These are phyloP conservation scores for Dromococcyx pavoninus DNA, from an alignment of 2,797 vertebrate genomes.

Conservation along the genomic window DNA sequence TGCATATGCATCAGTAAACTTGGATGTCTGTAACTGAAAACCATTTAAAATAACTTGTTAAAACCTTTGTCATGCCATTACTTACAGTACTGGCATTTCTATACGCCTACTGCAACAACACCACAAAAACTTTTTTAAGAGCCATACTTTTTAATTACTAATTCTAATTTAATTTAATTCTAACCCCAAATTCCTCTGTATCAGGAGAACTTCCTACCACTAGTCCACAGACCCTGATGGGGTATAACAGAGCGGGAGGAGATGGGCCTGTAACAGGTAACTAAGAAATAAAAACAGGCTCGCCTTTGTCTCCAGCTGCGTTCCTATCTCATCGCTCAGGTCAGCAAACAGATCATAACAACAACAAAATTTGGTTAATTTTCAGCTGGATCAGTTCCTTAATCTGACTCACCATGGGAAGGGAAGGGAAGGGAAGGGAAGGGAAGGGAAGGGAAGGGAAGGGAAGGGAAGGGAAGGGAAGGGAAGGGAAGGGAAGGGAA, in stretches of 20 bases:
- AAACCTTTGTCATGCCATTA: background rate
- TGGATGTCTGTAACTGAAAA: background rate
- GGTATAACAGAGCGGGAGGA: background rate
- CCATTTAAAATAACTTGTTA: background rate
- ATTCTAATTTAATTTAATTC: background rate
- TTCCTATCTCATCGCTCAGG: background rate
- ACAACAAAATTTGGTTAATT: background rate
- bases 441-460: background rate
- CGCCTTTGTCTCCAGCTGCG: background rate
- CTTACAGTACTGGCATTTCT: background rate
- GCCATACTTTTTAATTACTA: background rate
- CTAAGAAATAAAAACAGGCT: background rate
- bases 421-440: background rate
- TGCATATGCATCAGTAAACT: background rate
- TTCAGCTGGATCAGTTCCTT: conserved; percentile 9
- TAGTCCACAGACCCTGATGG: background rate
- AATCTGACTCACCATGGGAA: background rate
- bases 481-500: background rate
- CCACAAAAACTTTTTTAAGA: fast-evolving
- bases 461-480: background rate
- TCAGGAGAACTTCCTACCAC: background rate
- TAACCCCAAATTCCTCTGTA: background rate
- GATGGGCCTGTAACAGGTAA: background rate
- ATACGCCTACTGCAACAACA: background rate
- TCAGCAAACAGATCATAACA: background rate